A percentile compares a stretch with the other conserved stretches of the same genome.
These are phyloP conservation scores for Linurgus olivaceus DNA, from an alignment of 2,797 vertebrate genomes.

Conservation along the genomic window DNA sequence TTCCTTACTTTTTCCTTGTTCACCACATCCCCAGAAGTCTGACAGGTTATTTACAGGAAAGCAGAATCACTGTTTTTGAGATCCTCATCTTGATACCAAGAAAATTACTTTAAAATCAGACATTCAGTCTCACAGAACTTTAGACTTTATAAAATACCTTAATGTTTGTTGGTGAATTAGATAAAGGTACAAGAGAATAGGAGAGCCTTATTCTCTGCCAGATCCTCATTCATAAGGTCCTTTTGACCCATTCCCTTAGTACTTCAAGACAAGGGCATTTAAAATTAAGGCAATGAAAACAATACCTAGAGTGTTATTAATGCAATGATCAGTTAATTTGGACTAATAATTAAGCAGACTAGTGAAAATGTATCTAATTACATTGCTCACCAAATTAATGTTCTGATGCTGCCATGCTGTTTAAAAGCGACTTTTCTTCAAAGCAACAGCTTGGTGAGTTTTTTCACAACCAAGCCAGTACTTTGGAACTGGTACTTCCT, in stretches of 20 bases:
- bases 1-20: not conserved
- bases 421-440: not conserved
- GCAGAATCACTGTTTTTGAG: not conserved
- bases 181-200: not conserved
- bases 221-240: not conserved
- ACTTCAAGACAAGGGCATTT: not conserved
- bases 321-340: not conserved
- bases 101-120: not conserved
- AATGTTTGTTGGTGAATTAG: not conserved
- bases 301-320: not conserved
- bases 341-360: not conserved
- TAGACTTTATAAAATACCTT: not conserved
- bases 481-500: not conserved
- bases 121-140: not conserved
- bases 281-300: not conserved
- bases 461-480: not conserved
- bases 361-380: not conserved
- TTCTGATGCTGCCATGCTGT: not conserved
- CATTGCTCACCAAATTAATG: not conserved
- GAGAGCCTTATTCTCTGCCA: not conserved
- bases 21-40: not conserved
- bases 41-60: not conserved
- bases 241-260: not conserved
- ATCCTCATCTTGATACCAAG: not conserved
- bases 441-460: not conserved